Conservation (phyloP, 2,888 invertebrate genomes). For the Hirtodrosophila cameraria region DNA sequence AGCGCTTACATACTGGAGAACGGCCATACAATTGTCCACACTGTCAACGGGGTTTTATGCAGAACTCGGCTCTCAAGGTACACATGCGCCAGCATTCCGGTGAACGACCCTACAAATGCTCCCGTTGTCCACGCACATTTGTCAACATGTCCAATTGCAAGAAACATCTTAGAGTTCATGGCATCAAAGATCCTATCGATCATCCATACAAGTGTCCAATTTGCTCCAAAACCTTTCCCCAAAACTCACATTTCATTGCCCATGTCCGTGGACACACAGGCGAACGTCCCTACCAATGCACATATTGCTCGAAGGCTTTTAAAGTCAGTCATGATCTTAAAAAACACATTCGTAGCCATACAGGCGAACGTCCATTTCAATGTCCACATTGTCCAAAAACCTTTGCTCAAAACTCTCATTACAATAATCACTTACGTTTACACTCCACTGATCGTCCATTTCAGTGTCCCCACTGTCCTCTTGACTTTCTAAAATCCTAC, state of each 20-base stretch:
- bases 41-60: not conserved
- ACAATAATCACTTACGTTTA: not conserved
- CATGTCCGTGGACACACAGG: conserved; percentile 16
- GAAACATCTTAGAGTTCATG: conserved; percentile 8
- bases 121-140: conserved; percentile 17
- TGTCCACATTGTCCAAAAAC: conserved; percentile 12
- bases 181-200: not conserved
- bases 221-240: conserved; percentile 4
- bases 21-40: conserved; percentile 1
- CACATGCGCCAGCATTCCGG: conserved; percentile 12
- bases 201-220: conserved; percentile 4
- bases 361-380: conserved; percentile 13
- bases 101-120: conserved; percentile 8
- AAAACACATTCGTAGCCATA: conserved; percentile 8
- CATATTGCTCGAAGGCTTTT: conserved; percentile 11
- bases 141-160: not conserved
- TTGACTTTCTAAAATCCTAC: not conserved
- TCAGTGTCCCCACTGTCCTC: conserved; percentile 16
- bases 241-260: conserved; percentile 6
- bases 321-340: conserved; percentile 3
- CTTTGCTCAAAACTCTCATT: conserved; percentile 10
- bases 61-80: not conserved
- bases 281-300: conserved; percentile 10
- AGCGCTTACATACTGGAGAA: conserved; percentile 1
- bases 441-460: not conserved